These are phyloP conservation scores for Linnaemya tessellans DNA, from an alignment of 2,888 invertebrate species.

Conservation along the genomic window DNA sequence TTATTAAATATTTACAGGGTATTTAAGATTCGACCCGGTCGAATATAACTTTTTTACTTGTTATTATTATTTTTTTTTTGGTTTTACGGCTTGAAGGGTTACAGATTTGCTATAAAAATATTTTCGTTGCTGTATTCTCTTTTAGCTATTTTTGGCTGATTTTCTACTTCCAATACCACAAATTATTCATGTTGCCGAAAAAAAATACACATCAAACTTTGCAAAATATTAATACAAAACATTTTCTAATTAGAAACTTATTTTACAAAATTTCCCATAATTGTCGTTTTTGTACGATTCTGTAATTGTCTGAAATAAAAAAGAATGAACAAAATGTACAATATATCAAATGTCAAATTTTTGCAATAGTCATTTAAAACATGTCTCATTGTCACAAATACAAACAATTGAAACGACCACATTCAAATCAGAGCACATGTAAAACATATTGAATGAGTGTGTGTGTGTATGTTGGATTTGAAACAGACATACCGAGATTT, in stretches of 20 bases:
- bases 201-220: slow-evolving; percentile 33
- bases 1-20: no score
- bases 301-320: slow-evolving; percentile 64
- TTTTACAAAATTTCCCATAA: slow-evolving; percentile 27
- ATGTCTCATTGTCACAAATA: slow-evolving; percentile 69
- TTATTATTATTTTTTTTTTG: no score
- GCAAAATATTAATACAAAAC: slow-evolving; percentile 27
- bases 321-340: slow-evolving; percentile 39
- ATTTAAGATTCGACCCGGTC: no score
- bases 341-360: slow-evolving; percentile 82
- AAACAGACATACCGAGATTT: slow-evolving; percentile 17
- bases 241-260: slow-evolving; percentile 49
- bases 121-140: no score
- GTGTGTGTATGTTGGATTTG: slow-evolving; percentile 24
- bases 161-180: not conserved
- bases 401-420: slow-evolving; percentile 5
- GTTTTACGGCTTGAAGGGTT: no score
- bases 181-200: not conserved
- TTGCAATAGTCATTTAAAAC: slow-evolving; percentile 78
- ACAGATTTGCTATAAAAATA: no score
- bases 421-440: slow-evolving; percentile 23
- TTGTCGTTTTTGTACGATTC: slow-evolving; percentile 49
- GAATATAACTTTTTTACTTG: no score
- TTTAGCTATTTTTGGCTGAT: not conserved
- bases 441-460: slow-evolving; percentile 30